A percentile compares a stretch with the other conserved stretches of the same genome.
Evolutionary conservation across 2,113 vertebrate genomes (phyloP).

Genomic region (Anarhynchus alexandrinus): DNA sequence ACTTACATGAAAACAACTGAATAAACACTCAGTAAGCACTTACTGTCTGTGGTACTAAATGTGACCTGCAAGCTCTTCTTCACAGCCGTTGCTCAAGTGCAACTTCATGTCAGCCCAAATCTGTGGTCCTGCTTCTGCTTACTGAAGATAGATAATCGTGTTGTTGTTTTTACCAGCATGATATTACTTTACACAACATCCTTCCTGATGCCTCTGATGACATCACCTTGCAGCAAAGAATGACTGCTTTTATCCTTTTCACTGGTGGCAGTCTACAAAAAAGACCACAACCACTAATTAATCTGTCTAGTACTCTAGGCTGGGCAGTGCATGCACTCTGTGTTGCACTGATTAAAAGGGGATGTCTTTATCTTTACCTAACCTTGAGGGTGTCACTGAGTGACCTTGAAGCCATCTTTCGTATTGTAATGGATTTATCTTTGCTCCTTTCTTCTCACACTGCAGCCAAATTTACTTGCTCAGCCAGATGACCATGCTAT

Average conservation of each 20-base stretch:
- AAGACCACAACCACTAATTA: not conserved
- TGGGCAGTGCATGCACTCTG: not conserved
- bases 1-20: not conserved
- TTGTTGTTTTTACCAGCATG: not conserved
- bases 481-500: not conserved
- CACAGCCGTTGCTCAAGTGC: not conserved
- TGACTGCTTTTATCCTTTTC: not conserved
- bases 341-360: not conserved
- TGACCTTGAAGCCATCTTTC: not conserved
- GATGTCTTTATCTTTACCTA: not conserved
- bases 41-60: not conserved
- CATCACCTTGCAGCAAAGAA: not conserved
- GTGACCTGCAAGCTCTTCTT: not conserved
- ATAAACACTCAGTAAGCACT: not conserved
- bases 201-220: not conserved
- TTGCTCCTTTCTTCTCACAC: not conserved
- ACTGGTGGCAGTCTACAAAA: not conserved
- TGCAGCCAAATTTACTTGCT: not conserved
- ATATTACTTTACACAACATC: not conserved
- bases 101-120: not conserved
- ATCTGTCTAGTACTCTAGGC: not conserved
- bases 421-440: not conserved
- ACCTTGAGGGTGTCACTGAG: not conserved
- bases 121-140: not conserved
- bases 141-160: not conserved